These are phyloP conservation scores for Toxotes lorentzi DNA, from an alignment of 2,797 vertebrate species.

Conservation along the genomic window DNA sequence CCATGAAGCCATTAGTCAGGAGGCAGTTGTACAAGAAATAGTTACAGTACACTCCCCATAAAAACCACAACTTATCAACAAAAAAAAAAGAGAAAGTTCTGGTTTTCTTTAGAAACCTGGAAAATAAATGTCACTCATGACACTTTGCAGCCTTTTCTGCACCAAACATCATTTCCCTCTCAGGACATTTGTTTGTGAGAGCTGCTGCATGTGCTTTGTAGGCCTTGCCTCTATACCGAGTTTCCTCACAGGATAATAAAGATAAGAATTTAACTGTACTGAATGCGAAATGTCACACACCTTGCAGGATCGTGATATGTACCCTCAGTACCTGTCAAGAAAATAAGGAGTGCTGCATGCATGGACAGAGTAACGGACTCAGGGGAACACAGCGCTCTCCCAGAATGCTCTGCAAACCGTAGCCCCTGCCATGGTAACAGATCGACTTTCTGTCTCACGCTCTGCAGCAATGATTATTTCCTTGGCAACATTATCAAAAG, in stretches of 20 bases:
- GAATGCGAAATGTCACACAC: not conserved
- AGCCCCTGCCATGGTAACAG: slow-evolving; percentile 60
- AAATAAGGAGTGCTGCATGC: slow-evolving; percentile 18
- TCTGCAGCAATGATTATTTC: slow-evolving; percentile 55
- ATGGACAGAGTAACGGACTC: slow-evolving; percentile 13
- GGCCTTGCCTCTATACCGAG: too few species aligned
- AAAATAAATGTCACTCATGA: too few species aligned
- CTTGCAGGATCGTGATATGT: not conserved
- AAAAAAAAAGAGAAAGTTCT: too few species aligned
- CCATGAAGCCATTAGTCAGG: too few species aligned
- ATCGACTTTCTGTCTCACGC: slow-evolving; percentile 42
- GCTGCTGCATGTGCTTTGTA: not conserved
- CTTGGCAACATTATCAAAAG: slow-evolving; percentile 71
- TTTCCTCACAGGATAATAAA: not conserved
- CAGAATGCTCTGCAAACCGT: slow-evolving; percentile 37
- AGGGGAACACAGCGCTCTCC: slow-evolving; percentile 21
- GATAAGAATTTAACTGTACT: not conserved
- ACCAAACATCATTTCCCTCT: too few species aligned
- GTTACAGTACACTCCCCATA: too few species aligned
- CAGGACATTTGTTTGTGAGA: not conserved
- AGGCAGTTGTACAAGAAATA: too few species aligned
- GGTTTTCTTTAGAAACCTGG: too few species aligned
- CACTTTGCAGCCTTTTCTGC: not conserved
- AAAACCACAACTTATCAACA: too few species aligned
- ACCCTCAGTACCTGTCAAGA: not conserved